Evolutionary conservation across 2,113 vertebrate species (phyloP).

Genomic region (Leptocoma aspasia): DNA sequence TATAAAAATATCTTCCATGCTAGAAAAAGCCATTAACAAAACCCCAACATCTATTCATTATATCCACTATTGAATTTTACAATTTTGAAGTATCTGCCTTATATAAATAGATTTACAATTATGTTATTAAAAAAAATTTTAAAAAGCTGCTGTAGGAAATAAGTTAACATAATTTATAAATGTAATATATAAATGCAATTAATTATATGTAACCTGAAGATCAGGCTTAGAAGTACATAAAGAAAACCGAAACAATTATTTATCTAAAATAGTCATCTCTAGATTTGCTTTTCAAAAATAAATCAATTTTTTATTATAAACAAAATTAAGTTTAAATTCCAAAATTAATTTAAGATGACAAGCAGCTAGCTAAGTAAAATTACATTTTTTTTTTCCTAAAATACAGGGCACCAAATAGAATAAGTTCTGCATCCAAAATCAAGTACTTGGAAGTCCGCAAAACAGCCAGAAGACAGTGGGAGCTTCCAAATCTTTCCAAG

Average conservation of each 20-base stretch:
- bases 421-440: background rate
- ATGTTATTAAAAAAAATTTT: background rate
- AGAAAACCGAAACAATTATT: background rate
- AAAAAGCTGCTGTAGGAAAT: background rate
- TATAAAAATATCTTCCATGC: conserved; percentile 4
- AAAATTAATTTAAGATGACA: background rate
- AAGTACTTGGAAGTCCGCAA: background rate
- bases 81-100: background rate
- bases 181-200: background rate
- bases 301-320: background rate
- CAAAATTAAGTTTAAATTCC: background rate
- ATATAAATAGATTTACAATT: background rate
- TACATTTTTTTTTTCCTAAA: background rate
- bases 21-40: background rate
- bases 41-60: background rate
- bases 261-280: background rate
- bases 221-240: background rate
- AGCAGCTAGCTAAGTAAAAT: background rate
- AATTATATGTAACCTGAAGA: background rate
- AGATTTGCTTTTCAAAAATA: background rate
- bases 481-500: background rate
- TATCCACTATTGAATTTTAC: background rate
- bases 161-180: background rate
- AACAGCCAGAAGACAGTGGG: background rate
- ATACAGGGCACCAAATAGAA: background rate